phyloP scores from a whole-genome alignment of 1,140 invertebrate genomes.

The Conopomorpha cramerella region DNA sequence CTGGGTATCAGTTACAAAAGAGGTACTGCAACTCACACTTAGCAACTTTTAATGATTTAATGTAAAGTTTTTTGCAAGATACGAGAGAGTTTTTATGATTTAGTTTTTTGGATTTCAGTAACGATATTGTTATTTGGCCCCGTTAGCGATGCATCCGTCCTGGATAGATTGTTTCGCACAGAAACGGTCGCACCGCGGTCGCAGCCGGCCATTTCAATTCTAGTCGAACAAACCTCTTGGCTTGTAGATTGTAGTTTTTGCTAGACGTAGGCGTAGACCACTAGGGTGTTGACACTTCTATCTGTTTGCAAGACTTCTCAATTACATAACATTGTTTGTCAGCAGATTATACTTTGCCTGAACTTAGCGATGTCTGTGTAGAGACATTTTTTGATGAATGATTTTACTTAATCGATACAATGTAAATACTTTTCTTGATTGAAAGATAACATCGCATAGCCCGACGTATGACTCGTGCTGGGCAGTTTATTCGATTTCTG shows the following conservation, averaged over 20 bases:
- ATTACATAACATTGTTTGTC: constrained; percentile 44
- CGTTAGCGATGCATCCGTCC: constrained; percentile 61
- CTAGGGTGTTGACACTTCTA: constrained; percentile 57
- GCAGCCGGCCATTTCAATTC: constrained; percentile 15
- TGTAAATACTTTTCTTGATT: constrained; percentile 57
- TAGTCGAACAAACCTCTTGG: constrained; percentile 39
- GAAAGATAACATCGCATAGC: constrained; percentile 30
- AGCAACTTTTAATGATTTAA: constrained; percentile 59
- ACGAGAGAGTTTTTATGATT: constrained; percentile 56
- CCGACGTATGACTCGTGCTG: constrained; percentile 42
- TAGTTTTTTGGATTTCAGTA: constrained; percentile 59
- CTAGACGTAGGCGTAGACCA: constrained; percentile 57
- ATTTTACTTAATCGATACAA: constrained; percentile 43
- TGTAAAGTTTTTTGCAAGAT: constrained; percentile 60
- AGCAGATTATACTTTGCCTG: constrained; percentile 44
- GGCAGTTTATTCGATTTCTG: constrained; percentile 41
- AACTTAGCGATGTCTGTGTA: constrained; percentile 55
- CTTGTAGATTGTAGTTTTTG: constrained; percentile 52
- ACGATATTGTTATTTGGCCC: constrained; percentile 58
- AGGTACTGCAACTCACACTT: constrained; percentile 72
- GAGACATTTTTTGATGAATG: constrained; percentile 49
- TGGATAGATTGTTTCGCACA: constrained; percentile 35
- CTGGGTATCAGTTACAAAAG: constrained; percentile 88
- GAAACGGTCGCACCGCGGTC: constrained; percentile 16
- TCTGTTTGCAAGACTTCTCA: constrained; percentile 55